phyloP scores from a whole-genome alignment of 2,113 vertebrate species.

The Okapia johnstoni region DNA sequence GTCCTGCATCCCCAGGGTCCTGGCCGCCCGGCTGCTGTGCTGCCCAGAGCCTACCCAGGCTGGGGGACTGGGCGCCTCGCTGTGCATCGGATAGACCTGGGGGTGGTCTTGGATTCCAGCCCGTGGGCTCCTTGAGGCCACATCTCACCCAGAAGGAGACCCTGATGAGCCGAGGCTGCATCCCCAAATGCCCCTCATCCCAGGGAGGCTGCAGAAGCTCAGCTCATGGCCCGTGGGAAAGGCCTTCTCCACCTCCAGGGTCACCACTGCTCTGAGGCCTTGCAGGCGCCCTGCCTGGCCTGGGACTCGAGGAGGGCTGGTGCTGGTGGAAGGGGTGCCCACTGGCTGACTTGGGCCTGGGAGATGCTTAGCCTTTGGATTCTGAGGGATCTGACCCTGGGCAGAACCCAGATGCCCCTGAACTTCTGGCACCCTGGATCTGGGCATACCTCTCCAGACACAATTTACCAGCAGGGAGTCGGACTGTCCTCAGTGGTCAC shows the following conservation, averaged over 20 bases:
- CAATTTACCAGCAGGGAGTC: background rate
- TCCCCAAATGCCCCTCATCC: background rate
- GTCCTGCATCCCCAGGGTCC: too few species aligned
- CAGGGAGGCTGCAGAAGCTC: background rate
- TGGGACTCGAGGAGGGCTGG: background rate
- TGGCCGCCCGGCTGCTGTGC: accelerated
- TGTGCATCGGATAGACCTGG: background rate
- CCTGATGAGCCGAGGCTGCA: background rate
- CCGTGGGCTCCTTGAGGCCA: background rate
- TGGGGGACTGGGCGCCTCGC: accelerated
- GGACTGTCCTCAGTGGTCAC: background rate
- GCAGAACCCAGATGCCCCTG: background rate
- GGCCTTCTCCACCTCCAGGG: background rate
- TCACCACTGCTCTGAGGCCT: too few species aligned
- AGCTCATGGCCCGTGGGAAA: accelerated
- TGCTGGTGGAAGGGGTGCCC: background rate
- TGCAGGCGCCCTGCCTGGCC: background rate
- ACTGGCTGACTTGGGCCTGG: background rate
- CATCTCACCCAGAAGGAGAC: background rate
- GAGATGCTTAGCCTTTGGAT: background rate
- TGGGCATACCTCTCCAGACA: background rate
- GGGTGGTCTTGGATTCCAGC: accelerated
- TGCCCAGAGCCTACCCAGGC: background rate
- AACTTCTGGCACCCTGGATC: background rate
- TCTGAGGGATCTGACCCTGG: background rate